A percentile compares a stretch with the other conserved stretches of the same genome.
These are phyloP conservation scores for Mellivora capensis DNA, from an alignment of 2,113 vertebrate genomes.

Conservation along the genomic window DNA sequence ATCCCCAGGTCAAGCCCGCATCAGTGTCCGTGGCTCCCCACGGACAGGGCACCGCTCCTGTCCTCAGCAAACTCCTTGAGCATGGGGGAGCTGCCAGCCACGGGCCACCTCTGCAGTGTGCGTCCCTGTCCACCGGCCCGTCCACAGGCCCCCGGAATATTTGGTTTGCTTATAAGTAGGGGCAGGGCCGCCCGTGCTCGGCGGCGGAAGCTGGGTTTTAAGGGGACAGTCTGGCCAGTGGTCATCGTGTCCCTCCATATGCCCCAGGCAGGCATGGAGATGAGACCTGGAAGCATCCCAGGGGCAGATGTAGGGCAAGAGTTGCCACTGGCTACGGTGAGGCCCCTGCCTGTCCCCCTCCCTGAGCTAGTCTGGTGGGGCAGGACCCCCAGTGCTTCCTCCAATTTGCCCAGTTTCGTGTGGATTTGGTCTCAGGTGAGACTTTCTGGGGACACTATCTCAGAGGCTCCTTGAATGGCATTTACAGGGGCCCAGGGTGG, in stretches of 20 bases:
- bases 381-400: rapidly evolving
- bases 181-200: background rate
- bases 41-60: background rate
- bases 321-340: rapidly evolving
- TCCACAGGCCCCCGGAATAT: rapidly evolving
- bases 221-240: background rate
- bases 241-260: background rate
- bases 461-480: slow-evolving; percentile 67
- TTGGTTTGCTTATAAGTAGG: rapidly evolving
- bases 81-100: background rate
- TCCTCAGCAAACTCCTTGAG: background rate
- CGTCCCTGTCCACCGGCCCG: background rate
- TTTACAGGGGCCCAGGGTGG: background rate
- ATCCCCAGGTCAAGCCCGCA: background rate
- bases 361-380: background rate
- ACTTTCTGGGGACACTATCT: slow-evolving; percentile 58
- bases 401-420: background rate
- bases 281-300: slow-evolving; percentile 35
- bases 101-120: background rate
- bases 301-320: background rate
- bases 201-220: slow-evolving; percentile 8
- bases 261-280: background rate
- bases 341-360: background rate
- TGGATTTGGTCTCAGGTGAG: slow-evolving; percentile 61
- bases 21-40: background rate